Conservation (phyloP, 2,797 vertebrate species). For the Benthosema pterotum region DNA sequence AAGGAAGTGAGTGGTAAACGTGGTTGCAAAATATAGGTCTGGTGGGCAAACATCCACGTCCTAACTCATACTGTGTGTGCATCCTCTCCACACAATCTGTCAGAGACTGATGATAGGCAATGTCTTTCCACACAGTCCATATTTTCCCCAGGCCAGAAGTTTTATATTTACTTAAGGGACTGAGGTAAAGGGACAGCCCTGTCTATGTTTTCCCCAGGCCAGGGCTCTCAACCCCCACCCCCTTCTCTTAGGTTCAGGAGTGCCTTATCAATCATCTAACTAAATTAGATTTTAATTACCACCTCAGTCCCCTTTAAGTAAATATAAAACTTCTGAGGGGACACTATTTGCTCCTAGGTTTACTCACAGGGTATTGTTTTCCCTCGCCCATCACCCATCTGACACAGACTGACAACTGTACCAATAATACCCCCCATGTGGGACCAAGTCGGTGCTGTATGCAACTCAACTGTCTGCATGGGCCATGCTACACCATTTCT, state of each 20-base stretch:
- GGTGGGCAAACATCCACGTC: no score
- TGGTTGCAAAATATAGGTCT: no score
- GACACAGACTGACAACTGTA: conserved; percentile 25
- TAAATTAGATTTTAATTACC: not conserved
- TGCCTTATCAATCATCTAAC: not conserved
- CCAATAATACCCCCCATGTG: conserved; percentile 13
- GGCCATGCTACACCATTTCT: not conserved
- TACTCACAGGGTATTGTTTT: not conserved
- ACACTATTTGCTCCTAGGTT: not conserved
- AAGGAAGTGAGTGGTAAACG: no score
- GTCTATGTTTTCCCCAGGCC: no score
- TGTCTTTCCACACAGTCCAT: no score
- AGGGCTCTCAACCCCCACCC: no score
- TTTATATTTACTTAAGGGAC: no score
- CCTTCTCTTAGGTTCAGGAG: not conserved
- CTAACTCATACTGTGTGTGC: not conserved
- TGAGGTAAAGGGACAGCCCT: no score
- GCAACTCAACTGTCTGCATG: not conserved
- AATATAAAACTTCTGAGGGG: not conserved
- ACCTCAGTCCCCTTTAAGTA: not conserved
- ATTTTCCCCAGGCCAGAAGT: no score
- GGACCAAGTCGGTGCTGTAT: conserved; percentile 18
- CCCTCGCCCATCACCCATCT: not conserved
- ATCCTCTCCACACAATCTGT: conserved; percentile 33
- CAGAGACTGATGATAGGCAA: conserved; percentile 22